Evolutionary conservation across 2,113 vertebrate species (phyloP), one percentile per base, ranked within the genome.

Genomic region (Stercorarius parasiticus): DNA sequence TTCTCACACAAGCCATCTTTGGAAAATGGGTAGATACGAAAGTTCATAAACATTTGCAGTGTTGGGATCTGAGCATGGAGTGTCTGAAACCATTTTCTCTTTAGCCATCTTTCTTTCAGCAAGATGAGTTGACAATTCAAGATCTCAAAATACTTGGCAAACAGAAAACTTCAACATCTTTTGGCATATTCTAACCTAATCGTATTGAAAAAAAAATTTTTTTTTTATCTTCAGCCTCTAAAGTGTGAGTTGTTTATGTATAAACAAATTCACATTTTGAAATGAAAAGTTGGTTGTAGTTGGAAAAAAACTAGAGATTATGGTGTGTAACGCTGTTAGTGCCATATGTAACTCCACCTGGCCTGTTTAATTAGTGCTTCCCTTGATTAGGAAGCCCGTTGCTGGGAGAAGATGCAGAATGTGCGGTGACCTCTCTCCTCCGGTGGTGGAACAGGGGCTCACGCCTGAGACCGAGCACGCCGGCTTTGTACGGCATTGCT

Each of bases 281-380:
- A 82, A 56, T 38, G 13, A 77, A 50, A 77, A 53, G 5, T 43
- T 56, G 13, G 10, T 56, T 45, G 30, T 32, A 23, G 15, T 26
- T 61, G 84, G 45, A 30, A 38, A 84, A 94, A 71, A 47, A 0
- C 0, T 3, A 4, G 38, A 29, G 55, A 64, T 78, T 66, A 9
- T 0, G 4, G 52, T 53, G 50, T 43, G 49, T 62, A 15, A 36
- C 17, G 29, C 52, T 65, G 32, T 30, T 67, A 53, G 40, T 25
- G 16, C 30, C 0, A 0, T 43, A 2, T 15, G 45, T 52, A 56
- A 65, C 38, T 72, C 19, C 43, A 4, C 10, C 53, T 66, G 69
- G 40, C 27, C 23, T 34, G 45, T 82, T 86, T 30, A 62, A 49
- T 87, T 23, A 2, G 18, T 22, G 9, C 20, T 72, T 52, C 15